phyloP scores from a whole-genome alignment of 1,140 invertebrate species.

The Trichonephila clavipes region DNA sequence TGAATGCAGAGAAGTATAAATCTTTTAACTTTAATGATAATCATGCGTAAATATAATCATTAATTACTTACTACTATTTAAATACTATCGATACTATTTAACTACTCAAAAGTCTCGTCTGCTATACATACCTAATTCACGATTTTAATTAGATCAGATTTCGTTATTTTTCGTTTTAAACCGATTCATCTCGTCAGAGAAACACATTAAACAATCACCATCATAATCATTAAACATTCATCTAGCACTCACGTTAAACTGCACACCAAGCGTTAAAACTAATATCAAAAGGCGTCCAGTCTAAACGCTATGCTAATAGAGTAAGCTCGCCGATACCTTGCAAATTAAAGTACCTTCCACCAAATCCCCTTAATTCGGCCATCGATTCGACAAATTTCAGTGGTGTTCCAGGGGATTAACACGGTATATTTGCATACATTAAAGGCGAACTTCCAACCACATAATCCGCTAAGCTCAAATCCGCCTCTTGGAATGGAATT shows the following conservation, averaged over 20 bases:
- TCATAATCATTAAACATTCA: too few species aligned
- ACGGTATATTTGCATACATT: conserved; percentile 33
- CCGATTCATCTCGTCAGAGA: too few species aligned
- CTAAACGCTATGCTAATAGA: background rate
- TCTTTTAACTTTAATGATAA: too few species aligned
- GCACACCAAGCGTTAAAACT: background rate
- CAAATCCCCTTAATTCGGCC: background rate
- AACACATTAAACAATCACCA: too few species aligned
- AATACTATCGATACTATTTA: too few species aligned
- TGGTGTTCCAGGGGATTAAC: conserved; percentile 18
- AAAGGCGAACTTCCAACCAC: conserved; percentile 25
- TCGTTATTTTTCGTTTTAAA: too few species aligned
- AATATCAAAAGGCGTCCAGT: background rate
- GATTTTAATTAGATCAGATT: too few species aligned
- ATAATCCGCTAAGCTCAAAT: conserved; percentile 22
- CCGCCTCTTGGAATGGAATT: background rate
- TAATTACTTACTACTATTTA: too few species aligned
- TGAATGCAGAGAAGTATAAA: too few species aligned
- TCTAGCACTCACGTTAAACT: background rate
- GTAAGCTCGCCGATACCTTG: background rate
- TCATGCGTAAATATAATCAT: too few species aligned
- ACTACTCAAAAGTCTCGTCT: too few species aligned
- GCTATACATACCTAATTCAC: too few species aligned
- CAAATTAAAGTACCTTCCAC: conserved; percentile 5
- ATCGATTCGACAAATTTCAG: conserved; percentile 26